Percentiles rank a stretch among this genome's conserved stretches.
These are phyloP conservation scores for Paramuricea clavata DNA, from an alignment of 92 coral and sea anemone genomes.

Conservation along the genomic window DNA sequence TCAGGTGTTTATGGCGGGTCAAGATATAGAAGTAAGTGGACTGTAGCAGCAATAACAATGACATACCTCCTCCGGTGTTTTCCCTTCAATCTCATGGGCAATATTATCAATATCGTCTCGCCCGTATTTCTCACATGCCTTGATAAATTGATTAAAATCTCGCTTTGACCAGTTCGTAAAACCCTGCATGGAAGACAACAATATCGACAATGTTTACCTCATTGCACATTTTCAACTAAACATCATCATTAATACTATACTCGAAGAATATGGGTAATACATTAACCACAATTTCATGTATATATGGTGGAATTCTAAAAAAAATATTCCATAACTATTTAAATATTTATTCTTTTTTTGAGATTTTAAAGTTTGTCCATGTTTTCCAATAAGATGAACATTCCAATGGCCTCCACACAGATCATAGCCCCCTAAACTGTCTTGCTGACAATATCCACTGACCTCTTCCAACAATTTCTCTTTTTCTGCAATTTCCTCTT, in stretches of 20 bases:
- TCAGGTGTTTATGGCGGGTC: not conserved
- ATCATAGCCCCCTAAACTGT: not conserved
- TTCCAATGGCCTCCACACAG: too few species aligned
- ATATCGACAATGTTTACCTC: not conserved
- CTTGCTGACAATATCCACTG: not conserved
- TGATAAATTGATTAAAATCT: conserved; percentile 96
- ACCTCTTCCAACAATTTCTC: conserved; percentile 95
- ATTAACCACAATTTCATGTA: too few species aligned
- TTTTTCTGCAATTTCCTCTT: conserved; percentile 92
- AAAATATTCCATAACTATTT: too few species aligned
- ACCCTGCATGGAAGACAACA: conserved; percentile 67
- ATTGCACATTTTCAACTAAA: too few species aligned
- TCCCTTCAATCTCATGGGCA: conserved; percentile 97
- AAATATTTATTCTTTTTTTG: too few species aligned
- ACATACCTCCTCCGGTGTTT: conserved; percentile 91
- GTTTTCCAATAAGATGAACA: too few species aligned
- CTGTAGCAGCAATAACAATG: not conserved
- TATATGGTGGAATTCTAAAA: too few species aligned
- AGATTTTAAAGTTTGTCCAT: too few species aligned
- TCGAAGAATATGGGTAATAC: too few species aligned
- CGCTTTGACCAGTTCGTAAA: conserved; percentile 99
- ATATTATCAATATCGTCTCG: conserved; percentile 95
- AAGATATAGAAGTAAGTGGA: not conserved
- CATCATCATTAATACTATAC: too few species aligned
- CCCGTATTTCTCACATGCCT: conserved; percentile 96